Percentiles rank a stretch among this genome's conserved stretches.
phyloP scores from a whole-genome alignment of 2,888 invertebrate genomes.

The Ormyrus thymus region DNA sequence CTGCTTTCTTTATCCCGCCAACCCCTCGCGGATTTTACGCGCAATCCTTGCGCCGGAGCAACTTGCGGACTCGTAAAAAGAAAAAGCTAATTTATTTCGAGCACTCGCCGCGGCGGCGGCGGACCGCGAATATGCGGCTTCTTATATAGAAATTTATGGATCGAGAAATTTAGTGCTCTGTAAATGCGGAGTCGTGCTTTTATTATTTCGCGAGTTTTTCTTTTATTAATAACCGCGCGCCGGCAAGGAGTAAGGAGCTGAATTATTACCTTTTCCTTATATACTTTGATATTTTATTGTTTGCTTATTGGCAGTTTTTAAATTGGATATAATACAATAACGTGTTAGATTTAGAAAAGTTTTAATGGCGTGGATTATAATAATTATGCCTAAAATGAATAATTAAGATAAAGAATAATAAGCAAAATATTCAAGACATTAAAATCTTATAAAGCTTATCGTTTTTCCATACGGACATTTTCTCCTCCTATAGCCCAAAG shows the following conservation, averaged over 20 bases:
- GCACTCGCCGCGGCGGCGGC: background rate
- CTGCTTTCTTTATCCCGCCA: background rate
- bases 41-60: constrained; percentile 41
- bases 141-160: constrained; percentile 53
- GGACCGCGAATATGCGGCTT: constrained; percentile 17
- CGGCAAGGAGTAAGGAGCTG: background rate
- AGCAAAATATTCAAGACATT: too few species aligned
- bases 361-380: too few species aligned
- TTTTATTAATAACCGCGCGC: constrained; percentile 39
- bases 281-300: too few species aligned
- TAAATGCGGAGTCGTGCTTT: constrained; percentile 28
- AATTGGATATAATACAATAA: too few species aligned
- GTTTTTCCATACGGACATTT: too few species aligned
- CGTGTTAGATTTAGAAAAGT: too few species aligned
- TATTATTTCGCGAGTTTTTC: background rate
- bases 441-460: too few species aligned
- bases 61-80: constrained; percentile 51
- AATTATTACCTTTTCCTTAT: constrained; percentile 12
- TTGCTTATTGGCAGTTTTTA: too few species aligned
- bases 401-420: too few species aligned
- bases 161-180: constrained; percentile 31
- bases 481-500: too few species aligned
- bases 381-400: too few species aligned
- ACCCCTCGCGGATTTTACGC: constrained; percentile 39
- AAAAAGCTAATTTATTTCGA: constrained; percentile 54